Percentiles rank a stretch among this genome's conserved stretches.
These are phyloP conservation scores for Phoxinus dragarum DNA, from an alignment of 2,797 vertebrate genomes.

Conservation along the genomic window DNA sequence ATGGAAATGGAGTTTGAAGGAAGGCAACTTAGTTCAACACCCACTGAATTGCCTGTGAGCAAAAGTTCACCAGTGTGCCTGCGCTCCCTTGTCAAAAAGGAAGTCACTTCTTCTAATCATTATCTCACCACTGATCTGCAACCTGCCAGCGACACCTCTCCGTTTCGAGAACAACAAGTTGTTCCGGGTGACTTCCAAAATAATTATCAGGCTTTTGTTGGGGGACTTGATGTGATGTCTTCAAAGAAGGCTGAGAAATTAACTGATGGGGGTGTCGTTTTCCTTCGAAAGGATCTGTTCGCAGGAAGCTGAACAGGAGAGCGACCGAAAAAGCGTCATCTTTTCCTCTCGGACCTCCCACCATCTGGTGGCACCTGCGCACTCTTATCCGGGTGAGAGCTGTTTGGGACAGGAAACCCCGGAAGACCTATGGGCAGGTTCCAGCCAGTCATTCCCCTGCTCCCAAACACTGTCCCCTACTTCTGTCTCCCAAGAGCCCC, in stretches of 20 bases:
- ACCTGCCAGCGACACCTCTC: constrained; percentile 86
- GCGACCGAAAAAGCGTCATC: constrained; percentile 88
- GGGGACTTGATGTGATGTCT: constrained; percentile 77
- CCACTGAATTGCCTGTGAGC: constrained; percentile 78
- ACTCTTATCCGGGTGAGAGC: constrained; percentile 83
- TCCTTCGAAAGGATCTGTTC: constrained; percentile 83
- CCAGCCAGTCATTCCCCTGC: constrained; percentile 82
- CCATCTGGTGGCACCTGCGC: constrained; percentile 80
- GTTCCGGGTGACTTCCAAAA: constrained; percentile 85
- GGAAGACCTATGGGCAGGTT: constrained; percentile 83
- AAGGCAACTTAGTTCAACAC: constrained; percentile 78
- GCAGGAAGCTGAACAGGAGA: constrained; percentile 86
- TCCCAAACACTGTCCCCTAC: constrained; percentile 82
- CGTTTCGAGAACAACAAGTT: constrained; percentile 84
- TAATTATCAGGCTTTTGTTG: constrained; percentile 80
- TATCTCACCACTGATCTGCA: constrained; percentile 87
- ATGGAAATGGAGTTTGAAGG: constrained; percentile 63
- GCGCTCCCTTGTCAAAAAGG: constrained; percentile 87
- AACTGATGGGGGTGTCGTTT: constrained; percentile 77
- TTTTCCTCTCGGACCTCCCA: constrained; percentile 88
- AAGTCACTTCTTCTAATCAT: constrained; percentile 76
- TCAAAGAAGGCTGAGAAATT: constrained; percentile 78
- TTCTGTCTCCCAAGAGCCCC: constrained; percentile 78
- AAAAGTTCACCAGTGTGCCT: constrained; percentile 83
- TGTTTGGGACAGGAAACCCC: constrained; percentile 83